phyloP scores from a whole-genome alignment of 2,797 vertebrate genomes.

The Carduelis carduelis region DNA sequence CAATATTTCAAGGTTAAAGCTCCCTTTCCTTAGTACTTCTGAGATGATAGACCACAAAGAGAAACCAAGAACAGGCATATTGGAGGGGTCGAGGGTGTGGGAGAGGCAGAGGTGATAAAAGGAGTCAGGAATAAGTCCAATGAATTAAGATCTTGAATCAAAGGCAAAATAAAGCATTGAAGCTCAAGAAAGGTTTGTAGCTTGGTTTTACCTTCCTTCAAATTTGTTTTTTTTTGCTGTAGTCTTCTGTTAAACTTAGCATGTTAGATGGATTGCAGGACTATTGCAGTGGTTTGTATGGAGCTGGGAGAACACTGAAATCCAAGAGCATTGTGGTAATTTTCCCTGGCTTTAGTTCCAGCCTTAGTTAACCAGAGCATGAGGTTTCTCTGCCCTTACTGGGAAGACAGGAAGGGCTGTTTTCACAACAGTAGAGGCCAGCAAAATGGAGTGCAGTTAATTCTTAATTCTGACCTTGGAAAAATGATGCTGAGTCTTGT shows the following conservation, averaged over 20 bases:
- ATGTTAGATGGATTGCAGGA: not conserved
- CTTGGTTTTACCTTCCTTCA: not conserved
- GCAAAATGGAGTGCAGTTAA: not conserved
- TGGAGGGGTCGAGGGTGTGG: accelerated
- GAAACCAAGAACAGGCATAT: not conserved
- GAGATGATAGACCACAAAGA: not conserved
- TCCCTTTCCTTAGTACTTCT: not conserved
- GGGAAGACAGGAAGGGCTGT: not conserved
- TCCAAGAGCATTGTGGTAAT: accelerated
- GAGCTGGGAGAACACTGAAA: not conserved
- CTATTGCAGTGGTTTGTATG: not conserved
- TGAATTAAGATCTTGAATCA: not conserved
- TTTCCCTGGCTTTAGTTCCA: not conserved
- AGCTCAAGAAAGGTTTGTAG: not conserved
- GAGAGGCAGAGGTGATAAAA: not conserved
- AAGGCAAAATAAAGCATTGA: not conserved
- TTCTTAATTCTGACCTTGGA: not conserved
- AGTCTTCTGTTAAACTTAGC: not conserved
- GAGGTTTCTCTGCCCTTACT: not conserved
- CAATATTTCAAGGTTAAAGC: not conserved
- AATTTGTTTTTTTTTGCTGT: not conserved
- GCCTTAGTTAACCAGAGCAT: not conserved
- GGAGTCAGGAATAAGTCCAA: not conserved
- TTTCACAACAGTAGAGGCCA: not conserved
- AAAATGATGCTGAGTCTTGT: not conserved